Base-by-base conservation (phyloP, 1,140 invertebrate species). In the Drosophila nigromelanica region DNA sequence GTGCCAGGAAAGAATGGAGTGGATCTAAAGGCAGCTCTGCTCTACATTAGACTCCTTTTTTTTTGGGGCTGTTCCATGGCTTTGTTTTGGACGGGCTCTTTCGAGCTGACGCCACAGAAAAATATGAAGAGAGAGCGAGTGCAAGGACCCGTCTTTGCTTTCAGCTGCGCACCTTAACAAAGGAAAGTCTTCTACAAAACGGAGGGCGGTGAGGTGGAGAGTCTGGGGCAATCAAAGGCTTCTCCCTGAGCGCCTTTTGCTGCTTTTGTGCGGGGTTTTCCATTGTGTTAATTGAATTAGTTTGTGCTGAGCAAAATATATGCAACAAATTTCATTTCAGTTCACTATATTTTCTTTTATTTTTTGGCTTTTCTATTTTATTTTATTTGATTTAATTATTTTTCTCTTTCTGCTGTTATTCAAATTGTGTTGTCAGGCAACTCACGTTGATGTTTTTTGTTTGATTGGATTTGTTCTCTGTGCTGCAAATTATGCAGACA, bases 241-340 rank as follows among this genome's bases (percentile, higher is more conserved):
- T 24, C 48, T 52, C 18, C 27, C 51, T 51, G 30, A 12, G 48
- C 18, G 39, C 18, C 30, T 30, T 14, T 48, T 40, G 43, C 54
- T 21, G 61, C 61, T 21, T 72, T 69, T 70, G 45, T 76, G 64
- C 55, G 59, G 54, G 74, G 35, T 71, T 62, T 77, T 77, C 66
- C 66, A 87, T 89, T 87, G 82, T 87, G 76, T 82, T 89, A 89
- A 87, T 87, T 87, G 78, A 87, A 89, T 87, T 82, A 89, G 83
- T 78, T 82, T 50, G 42, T 33, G 62, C 59, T 59, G 67, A 18
- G 58, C 75, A 73, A 77, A 74, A 81, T 75, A 74, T 82, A 81
- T 81, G 80, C 79, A 75, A 77, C 30, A 68, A 73, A 77, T 73
- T 83, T 80, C 72, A 83, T 85, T 83, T 80, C 67, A 61, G 60